Evolutionary conservation across 2,797 vertebrate species (phyloP).

Genomic region (Myotis pilosus): DNA sequence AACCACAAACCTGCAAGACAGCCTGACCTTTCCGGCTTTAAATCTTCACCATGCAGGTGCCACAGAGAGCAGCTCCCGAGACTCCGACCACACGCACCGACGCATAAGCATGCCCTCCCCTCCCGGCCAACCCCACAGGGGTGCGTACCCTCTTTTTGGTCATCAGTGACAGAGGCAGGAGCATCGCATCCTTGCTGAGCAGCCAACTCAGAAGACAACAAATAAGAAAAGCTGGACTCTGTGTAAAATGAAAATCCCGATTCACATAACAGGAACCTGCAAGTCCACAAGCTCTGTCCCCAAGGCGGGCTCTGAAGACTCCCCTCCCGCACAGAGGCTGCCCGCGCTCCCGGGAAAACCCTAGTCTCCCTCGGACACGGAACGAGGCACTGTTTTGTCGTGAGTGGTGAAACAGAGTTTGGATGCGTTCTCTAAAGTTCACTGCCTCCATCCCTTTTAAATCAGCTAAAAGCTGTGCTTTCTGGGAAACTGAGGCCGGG

Average conservation of each 20-base stretch:
- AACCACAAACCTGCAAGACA: neutral
- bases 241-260: constrained; percentile 16
- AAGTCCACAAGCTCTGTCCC: neutral
- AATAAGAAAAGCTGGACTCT: neutral
- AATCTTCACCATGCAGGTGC: fast-evolving
- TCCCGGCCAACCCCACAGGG: neutral
- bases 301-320: neutral
- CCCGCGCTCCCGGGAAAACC: neutral
- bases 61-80: fast-evolving
- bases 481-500: neutral
- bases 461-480: neutral
- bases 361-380: constrained; percentile 2
- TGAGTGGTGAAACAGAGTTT: neutral
- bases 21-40: fast-evolving
- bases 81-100: fast-evolving
- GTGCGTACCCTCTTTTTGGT: neutral
- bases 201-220: neutral
- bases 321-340: neutral
- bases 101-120: fast-evolving
- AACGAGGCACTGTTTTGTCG: neutral
- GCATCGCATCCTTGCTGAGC: neutral
- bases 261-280: neutral
- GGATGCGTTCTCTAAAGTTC: neutral
- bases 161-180: neutral
- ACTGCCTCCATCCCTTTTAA: neutral